Base-by-base conservation (phyloP, 1,140 invertebrate species). In the Chrysomallon squamiferum region DNA sequence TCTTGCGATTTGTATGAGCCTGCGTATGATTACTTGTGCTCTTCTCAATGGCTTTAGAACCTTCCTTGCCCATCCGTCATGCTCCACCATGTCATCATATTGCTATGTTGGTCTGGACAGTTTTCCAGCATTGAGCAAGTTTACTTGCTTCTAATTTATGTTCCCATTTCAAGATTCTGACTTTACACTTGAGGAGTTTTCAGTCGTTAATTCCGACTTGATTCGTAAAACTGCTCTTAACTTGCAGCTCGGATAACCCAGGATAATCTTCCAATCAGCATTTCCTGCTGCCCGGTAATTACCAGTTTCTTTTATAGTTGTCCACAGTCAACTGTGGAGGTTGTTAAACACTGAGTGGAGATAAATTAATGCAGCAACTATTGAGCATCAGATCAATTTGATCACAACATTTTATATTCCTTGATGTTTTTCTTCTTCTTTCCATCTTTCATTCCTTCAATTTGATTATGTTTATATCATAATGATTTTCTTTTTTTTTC, bases 131-230 rank as follows among this genome's bases (percentile, higher is more conserved):
- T 27, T 18, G 15, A 15, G 22, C 29, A 15, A 54, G 50, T 54
- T 54, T 54, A 54, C 50, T 38, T 27, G 50, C 50, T 54, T 25
- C 50, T 54, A 54, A 54, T 54, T 54, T 54, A 54, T 54, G 50
- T 54, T 15, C 50, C 50, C 50, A 54, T 54, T 54, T 54, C 50
- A 18, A 27, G 50, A 30, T 25, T 27, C 25, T 54, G 50, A 38
- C 35, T 54, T 54, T 54, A 18, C 50, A 54, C 50, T 54, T 54
- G 50, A 54, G 50, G 50, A 30, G 22, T 25, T 30, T 54, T 27
- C 29, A 27, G 50, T 30, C 29, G 50, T 54, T 54, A 54, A 27
- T 25, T 54, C 25, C 25, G 29, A 38, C 35, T 38, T 38, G 35
- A 38, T 38, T 38, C 35, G 35, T 25, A 54, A 27, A 54, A 54